phyloP scores from a whole-genome alignment of 2,888 invertebrate species.

The Tipula confusa region DNA sequence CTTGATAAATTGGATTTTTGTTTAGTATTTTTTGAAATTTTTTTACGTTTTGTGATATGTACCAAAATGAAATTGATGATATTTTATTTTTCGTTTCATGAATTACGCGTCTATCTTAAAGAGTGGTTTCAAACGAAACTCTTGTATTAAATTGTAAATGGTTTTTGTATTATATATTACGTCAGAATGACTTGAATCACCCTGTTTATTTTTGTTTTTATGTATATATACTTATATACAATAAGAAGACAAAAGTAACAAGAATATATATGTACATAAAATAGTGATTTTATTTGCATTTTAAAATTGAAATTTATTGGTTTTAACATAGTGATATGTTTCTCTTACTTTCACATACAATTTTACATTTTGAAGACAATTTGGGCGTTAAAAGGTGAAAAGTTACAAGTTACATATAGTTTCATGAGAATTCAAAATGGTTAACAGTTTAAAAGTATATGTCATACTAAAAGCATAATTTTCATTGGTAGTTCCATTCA shows the following conservation, averaged over 20 bases:
- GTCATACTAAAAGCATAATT: background rate
- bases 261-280: background rate
- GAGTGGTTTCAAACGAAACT: too few relatives aligned
- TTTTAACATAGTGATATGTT: background rate
- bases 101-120: background rate
- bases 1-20: background rate
- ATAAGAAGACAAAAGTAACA: background rate
- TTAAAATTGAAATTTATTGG: background rate
- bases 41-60: slow-evolving; percentile 4
- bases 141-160: too few relatives aligned
- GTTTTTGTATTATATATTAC: too few relatives aligned
- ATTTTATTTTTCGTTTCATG: background rate
- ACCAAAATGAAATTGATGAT: background rate
- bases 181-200: too few relatives aligned
- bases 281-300: background rate
- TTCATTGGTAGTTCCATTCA: background rate
- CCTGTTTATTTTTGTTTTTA: too few relatives aligned
- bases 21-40: background rate
- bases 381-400: background rate
- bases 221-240: background rate
- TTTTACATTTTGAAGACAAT: background rate
- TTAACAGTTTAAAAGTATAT: background rate
- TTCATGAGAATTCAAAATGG: background rate
- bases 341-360: background rate
- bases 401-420: background rate